Evolutionary conservation across 2,113 vertebrate genomes (phyloP), one percentile per base, ranked within the genome.

Genomic region (Panthera leo): DNA sequence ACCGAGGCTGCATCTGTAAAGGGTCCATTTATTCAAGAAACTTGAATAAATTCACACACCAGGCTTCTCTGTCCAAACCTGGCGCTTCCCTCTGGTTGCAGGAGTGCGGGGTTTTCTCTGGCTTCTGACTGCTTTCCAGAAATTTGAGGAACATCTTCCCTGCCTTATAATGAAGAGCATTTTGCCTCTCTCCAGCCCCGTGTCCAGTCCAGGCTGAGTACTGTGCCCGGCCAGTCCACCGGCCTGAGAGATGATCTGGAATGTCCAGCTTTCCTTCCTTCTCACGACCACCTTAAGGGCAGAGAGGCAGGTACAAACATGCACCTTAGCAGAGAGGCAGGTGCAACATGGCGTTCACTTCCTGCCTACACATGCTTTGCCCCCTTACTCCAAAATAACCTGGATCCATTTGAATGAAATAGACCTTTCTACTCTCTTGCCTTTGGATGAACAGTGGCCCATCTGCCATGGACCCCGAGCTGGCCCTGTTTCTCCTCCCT

Each of bases 401-500:
- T 53, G 1, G 7, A 94, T 36, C 25, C 39, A 7, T 55, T 31
- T 63, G 15, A 68, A 39, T 55, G n/a, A n/a, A 84, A n/a, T 1
- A 13, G n/a, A 14, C 9, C 73, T 27, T 55, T 12, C 39, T 2
- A 11, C 31, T 16, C 55, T 61, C 34, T 31, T 71, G 45, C 68
- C 36, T 36, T 21, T 15, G 58, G 31, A n/a, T 23, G 16, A 94
- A 36, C 10, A 58, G 71, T 15, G 12, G 10, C 21, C 39, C 21
- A 11, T 42, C 55, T 75, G 42, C 53, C 0, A 0, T 25, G n/a
- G 8, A 34, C 61, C 15, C 13, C 0, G 13, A 42, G 12, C 5
- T 39, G 19, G 36, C 73, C 82, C 25, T 8, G 29, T 27, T 68
- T 25, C 85, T 95, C 84, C 34, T 80, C 63, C 36, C 4, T 15